A percentile compares a stretch with the other conserved stretches of the same genome.
Conservation (phyloP, 35 echinoderm and acorn worm genomes). For the Anneissia japonica region DNA sequence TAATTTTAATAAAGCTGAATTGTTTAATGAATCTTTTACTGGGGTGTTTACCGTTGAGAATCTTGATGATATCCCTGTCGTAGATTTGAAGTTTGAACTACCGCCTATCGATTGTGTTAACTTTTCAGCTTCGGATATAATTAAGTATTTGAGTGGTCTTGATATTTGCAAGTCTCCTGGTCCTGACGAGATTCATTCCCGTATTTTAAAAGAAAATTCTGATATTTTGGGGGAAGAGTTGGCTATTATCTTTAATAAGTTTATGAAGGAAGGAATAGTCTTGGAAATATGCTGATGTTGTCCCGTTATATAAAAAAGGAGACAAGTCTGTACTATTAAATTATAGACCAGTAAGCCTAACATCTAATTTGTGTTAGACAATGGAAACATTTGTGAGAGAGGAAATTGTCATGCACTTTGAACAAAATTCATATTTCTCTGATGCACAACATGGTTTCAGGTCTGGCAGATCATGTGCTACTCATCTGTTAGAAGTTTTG, state of each 20-base stretch:
- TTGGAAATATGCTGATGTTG: background rate
- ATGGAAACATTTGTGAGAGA: background rate
- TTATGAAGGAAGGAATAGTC: background rate
- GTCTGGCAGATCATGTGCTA: background rate
- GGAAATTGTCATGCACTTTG: background rate
- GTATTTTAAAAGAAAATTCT: no score
- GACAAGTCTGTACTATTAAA: background rate
- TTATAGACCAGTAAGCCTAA: constrained; percentile 11
- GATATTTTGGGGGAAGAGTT: no score
- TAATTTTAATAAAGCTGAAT: no score
- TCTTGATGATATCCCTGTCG: no score
- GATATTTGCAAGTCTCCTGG: no score
- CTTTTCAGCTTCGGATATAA: no score
- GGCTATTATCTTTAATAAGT: background rate
- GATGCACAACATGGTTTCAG: background rate
- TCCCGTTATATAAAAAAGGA: background rate
- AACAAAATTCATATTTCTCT: background rate
- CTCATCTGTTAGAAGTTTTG: background rate
- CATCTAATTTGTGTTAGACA: background rate
- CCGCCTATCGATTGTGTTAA: no score
- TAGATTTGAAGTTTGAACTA: no score
- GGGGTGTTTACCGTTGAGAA: no score
- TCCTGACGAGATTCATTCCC: no score
- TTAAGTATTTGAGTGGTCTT: no score
- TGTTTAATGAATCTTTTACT: no score